Conservation (phyloP, 2,888 invertebrate species). For the Ecliptopera silaceata region DNA sequence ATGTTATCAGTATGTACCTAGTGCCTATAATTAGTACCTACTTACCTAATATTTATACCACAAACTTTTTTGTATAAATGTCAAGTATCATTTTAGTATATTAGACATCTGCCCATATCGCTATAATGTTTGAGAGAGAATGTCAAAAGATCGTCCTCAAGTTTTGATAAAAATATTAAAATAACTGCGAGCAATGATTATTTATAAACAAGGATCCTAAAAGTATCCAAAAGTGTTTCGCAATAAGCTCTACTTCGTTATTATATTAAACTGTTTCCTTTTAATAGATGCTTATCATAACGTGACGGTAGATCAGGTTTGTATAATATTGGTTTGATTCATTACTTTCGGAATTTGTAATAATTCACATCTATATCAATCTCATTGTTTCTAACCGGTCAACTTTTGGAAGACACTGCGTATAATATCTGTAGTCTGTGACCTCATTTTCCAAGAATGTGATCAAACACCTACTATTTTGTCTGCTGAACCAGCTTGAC, state of each 20-base stretch:
- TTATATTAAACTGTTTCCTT: conserved; percentile 27
- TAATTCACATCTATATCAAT: too few relatives aligned
- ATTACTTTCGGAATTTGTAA: neutral
- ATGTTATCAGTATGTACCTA: too few relatives aligned
- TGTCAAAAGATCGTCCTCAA: neutral
- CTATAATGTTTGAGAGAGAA: neutral
- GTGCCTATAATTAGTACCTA: too few relatives aligned
- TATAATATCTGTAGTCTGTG: too few relatives aligned
- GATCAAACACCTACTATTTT: too few relatives aligned
- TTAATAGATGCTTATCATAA: conserved; percentile 7
- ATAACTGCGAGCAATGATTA: neutral
- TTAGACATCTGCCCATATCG: neutral
- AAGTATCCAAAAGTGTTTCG: conserved; percentile 33
- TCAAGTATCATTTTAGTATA: too few relatives aligned
- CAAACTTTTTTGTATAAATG: too few relatives aligned
- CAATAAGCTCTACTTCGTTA: conserved; percentile 25
- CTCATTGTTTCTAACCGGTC: too few relatives aligned
- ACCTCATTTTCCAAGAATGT: too few relatives aligned
- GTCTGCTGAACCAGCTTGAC: too few relatives aligned
- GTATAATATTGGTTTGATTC: neutral
- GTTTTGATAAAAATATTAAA: neutral
- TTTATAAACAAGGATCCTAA: conserved; percentile 1
- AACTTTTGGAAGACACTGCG: too few relatives aligned
- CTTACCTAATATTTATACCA: too few relatives aligned
- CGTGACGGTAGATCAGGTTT: neutral